phyloP scores from a whole-genome alignment of 2,797 vertebrate genomes.

The Channallabes apus region DNA sequence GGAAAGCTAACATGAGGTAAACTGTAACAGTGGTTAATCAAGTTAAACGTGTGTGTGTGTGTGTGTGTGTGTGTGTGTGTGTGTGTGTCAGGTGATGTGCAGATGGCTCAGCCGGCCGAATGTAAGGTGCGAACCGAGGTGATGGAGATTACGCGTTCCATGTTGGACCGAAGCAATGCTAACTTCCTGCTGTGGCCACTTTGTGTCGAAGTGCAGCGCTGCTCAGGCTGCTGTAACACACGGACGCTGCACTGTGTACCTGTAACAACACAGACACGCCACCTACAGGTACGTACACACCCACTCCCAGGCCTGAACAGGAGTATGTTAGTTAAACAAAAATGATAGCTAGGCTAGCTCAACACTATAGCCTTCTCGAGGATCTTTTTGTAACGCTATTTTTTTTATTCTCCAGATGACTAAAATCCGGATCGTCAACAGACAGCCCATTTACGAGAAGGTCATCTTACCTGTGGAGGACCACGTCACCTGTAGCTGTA shows the following conservation, averaged over 20 bases:
- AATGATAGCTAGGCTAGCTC: not conserved
- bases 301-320: not conserved
- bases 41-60: not conserved
- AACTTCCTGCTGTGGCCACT: conserved; percentile 90
- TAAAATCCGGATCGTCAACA: conserved; percentile 84
- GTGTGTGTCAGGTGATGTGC: conserved; percentile 57
- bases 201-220: conserved; percentile 95
- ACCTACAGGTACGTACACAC: conserved; percentile 82
- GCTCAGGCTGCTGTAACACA: conserved; percentile 91
- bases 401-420: conserved; percentile 74
- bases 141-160: conserved; percentile 85
- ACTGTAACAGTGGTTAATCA: not conserved
- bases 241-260: conserved; percentile 79
- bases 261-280: conserved; percentile 73
- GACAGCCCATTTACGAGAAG: conserved; percentile 74
- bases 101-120: conserved; percentile 80
- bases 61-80: no score
- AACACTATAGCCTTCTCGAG: not conserved
- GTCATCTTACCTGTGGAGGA: conserved; percentile 88
- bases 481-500: conserved; percentile 85
- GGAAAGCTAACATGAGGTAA: not conserved
- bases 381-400: not conserved
- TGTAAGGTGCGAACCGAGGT: conserved; percentile 91
- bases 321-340: not conserved
- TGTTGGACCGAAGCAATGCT: conserved; percentile 87